phyloP scores from a whole-genome alignment of 2,113 vertebrate genomes.

The Spea multiplicata region DNA sequence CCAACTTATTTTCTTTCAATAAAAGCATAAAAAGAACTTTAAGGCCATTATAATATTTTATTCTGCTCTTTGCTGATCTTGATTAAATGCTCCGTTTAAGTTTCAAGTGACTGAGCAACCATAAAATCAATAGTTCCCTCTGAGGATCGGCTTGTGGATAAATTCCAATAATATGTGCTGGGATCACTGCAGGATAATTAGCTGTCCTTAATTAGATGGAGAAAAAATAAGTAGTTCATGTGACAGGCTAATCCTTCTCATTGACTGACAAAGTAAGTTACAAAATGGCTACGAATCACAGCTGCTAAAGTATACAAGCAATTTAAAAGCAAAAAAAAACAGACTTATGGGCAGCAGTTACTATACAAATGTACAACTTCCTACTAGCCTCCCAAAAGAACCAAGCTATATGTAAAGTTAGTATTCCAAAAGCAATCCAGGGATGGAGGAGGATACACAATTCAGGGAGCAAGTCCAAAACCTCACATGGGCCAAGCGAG shows the following conservation, averaged over 20 bases:
- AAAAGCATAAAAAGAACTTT: background rate
- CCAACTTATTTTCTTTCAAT: background rate
- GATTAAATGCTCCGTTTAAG: conserved; percentile 21
- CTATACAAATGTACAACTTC: no score
- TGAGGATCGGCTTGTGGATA: conserved; percentile 1
- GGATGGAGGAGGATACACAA: no score
- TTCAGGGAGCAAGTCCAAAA: no score
- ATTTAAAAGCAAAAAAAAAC: background rate
- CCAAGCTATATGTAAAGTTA: no score
- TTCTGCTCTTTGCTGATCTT: background rate
- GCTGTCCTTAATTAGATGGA: conserved; percentile 37
- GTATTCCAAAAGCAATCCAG: no score
- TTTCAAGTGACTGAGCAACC: conserved; percentile 12
- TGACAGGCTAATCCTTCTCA: conserved; percentile 36
- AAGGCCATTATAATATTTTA: conserved; percentile 2
- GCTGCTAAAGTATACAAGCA: background rate
- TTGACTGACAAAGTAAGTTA: conserved; percentile 40
- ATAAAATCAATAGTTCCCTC: conserved; percentile 32
- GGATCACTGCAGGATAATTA: conserved; percentile 34
- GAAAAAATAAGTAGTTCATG: conserved; percentile 23
- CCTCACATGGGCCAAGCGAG: no score
- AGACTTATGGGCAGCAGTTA: background rate
- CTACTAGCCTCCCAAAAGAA: no score
- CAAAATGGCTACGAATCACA: conserved; percentile 21
- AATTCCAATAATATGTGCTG: conserved; percentile 28